Percentiles rank a stretch among this genome's conserved stretches.
Evolutionary conservation across 2,888 invertebrate species (phyloP).

Genomic region (Bombylius major): DNA sequence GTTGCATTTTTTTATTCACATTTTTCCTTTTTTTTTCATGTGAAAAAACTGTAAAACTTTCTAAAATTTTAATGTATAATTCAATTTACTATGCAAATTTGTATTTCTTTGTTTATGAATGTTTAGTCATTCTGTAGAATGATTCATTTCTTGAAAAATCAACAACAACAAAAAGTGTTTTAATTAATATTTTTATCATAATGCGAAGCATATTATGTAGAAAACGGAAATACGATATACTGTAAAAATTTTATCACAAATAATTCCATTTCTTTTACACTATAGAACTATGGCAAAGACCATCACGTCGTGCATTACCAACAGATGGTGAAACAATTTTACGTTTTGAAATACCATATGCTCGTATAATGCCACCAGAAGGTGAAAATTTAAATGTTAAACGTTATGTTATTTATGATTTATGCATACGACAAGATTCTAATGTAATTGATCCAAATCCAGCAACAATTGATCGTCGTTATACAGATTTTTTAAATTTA

Average conservation of each 20-base stretch:
- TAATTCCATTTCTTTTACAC: not conserved
- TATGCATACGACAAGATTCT: slow-evolving; percentile 50
- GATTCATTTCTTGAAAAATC: too few species aligned
- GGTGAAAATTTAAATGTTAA: slow-evolving; percentile 41
- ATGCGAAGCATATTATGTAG: too few species aligned
- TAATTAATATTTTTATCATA: too few species aligned
- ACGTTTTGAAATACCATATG: slow-evolving; percentile 51
- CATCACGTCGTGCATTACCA: slow-evolving; percentile 20
- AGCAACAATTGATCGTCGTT: slow-evolving; percentile 53
- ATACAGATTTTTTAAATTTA: slow-evolving; percentile 56
- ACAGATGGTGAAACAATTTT: slow-evolving; percentile 25
- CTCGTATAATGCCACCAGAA: slow-evolving; percentile 50
- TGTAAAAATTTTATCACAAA: too few species aligned
- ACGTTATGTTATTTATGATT: slow-evolving; percentile 56
- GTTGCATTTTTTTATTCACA: not conserved
- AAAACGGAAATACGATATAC: too few species aligned
- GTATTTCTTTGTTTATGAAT: not conserved
- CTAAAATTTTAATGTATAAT: too few species aligned
- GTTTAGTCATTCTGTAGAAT: too few species aligned
- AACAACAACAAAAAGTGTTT: too few species aligned
- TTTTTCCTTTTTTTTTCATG: too few species aligned
- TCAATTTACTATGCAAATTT: too few species aligned
- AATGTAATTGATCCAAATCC: slow-evolving; percentile 45
- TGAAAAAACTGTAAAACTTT: too few species aligned
- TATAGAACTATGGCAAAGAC: slow-evolving; percentile 31